Conservation (phyloP, 2,888 invertebrate species). For the Latheticus oryzae region DNA sequence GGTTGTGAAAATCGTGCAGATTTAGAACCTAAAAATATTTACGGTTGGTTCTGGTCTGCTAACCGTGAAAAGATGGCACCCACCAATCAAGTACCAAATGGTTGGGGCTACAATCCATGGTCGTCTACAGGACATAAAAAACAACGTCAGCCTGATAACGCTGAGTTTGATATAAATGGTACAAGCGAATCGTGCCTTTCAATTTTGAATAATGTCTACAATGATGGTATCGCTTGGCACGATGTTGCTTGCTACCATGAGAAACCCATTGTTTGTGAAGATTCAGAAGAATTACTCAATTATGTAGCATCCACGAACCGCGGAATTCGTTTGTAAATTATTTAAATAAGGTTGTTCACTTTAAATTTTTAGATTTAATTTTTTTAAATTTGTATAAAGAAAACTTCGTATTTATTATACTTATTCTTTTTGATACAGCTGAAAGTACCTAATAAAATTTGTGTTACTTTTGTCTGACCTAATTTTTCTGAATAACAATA, state of each 20-base stretch:
- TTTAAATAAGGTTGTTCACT: conserved; percentile 30
- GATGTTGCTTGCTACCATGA: conserved; percentile 94
- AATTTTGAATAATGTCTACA: conserved; percentile 91
- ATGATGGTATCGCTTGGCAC: conserved; percentile 94
- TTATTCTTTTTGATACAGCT: conserved; percentile 33
- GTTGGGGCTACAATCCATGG: conserved; percentile 90
- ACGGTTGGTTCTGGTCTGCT: conserved; percentile 95
- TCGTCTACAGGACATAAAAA: conserved; percentile 93
- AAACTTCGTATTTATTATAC: conserved; percentile 48
- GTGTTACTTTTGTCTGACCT: conserved; percentile 36
- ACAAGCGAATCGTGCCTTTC: conserved; percentile 90
- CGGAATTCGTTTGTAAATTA: conserved; percentile 80
- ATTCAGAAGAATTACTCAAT: conserved; percentile 87
- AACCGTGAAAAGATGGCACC: conserved; percentile 88
- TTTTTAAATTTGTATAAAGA: conserved; percentile 42
- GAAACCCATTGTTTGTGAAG: conserved; percentile 92
- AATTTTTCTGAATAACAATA: no score
- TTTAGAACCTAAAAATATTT: conserved; percentile 85
- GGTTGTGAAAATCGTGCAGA: conserved; percentile 89
- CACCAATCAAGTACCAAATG: conserved; percentile 78
- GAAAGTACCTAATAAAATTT: conserved; percentile 51
- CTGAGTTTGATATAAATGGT: conserved; percentile 89
- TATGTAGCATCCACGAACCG: conserved; percentile 88
- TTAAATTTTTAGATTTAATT: conserved; percentile 20
- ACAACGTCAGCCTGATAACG: conserved; percentile 88